Conservation (phyloP, 2,888 invertebrate genomes). For the Brenthis hecate region DNA sequence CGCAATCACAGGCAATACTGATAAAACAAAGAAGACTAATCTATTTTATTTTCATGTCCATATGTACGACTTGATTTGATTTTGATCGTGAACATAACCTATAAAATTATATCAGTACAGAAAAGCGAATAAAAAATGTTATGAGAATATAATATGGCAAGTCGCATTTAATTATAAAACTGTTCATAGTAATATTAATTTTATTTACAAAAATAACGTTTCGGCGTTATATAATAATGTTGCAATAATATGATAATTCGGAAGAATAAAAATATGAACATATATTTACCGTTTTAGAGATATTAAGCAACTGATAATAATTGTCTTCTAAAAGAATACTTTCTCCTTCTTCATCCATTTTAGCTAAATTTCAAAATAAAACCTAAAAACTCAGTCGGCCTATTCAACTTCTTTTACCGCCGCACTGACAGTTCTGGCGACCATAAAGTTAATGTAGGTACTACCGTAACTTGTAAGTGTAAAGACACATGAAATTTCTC, state of each 20-base stretch:
- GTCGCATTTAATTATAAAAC: background rate
- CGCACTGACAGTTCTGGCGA: slow-evolving; percentile 45
- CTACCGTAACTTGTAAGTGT: too few relatives aligned
- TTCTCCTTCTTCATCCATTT: slow-evolving; percentile 87
- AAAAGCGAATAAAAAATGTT: background rate
- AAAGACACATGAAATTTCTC: too few relatives aligned
- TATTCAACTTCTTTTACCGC: slow-evolving; percentile 50
- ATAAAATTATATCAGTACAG: slow-evolving; percentile 10
- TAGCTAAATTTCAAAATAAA: slow-evolving; percentile 41
- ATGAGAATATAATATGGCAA: background rate
- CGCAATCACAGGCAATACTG: too few relatives aligned
- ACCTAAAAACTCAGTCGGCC: slow-evolving; percentile 41
- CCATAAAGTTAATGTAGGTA: slow-evolving; percentile 15
- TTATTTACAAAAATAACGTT: slow-evolving; percentile 17
- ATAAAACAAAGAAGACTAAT: too few relatives aligned
- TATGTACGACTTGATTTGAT: too few relatives aligned
- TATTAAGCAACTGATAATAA: slow-evolving; percentile 93
- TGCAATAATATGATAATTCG: slow-evolving; percentile 51
- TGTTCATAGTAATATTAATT: background rate
- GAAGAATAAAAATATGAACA: slow-evolving; percentile 42
- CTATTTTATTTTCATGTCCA: too few relatives aligned
- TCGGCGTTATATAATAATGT: slow-evolving; percentile 55
- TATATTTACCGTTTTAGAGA: slow-evolving; percentile 89
- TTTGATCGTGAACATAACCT: slow-evolving; percentile 17
- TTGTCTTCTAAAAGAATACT: slow-evolving; percentile 89